Evolutionary conservation across 2,113 vertebrate species (phyloP).

Genomic region (Falcunculus frontatus): DNA sequence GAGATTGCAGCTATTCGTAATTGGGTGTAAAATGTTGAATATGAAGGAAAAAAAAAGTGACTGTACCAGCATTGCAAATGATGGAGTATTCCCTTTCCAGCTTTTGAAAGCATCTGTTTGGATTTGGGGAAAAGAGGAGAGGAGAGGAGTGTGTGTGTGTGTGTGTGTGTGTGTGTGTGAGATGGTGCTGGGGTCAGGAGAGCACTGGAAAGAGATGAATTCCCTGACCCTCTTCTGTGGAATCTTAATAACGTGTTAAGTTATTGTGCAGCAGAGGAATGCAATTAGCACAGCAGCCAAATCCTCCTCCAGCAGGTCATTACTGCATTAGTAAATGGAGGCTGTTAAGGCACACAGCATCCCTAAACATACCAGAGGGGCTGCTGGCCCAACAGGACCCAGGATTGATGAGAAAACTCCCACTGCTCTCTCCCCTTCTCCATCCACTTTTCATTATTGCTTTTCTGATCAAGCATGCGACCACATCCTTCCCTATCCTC

Average conservation of each 20-base stretch:
- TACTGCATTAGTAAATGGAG: constrained; percentile 72
- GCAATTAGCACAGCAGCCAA: constrained; percentile 66
- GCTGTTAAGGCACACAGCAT: constrained; percentile 63
- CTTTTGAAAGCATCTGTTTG: constrained; percentile 18
- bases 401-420: constrained; percentile 72
- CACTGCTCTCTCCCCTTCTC: constrained; percentile 57
- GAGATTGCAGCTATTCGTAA: not conserved
- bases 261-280: constrained; percentile 74
- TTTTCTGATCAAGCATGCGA: constrained; percentile 61
- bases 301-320: constrained; percentile 63
- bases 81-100: constrained; percentile 22
- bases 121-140: not conserved
- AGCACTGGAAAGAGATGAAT: constrained; percentile 69
- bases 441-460: constrained; percentile 66
- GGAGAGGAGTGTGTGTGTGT: not conserved
- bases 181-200: constrained; percentile 20
- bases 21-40: not conserved
- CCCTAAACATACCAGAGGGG: constrained; percentile 69
- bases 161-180: not conserved
- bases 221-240: constrained; percentile 68
- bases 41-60: not conserved
- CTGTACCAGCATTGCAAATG: not conserved
- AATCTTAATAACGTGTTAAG: constrained; percentile 79
- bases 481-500: constrained; percentile 57
- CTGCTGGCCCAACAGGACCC: constrained; percentile 57